Evolutionary conservation across 2,888 invertebrate species (phyloP).

Genomic region (Microplitis manilae): DNA sequence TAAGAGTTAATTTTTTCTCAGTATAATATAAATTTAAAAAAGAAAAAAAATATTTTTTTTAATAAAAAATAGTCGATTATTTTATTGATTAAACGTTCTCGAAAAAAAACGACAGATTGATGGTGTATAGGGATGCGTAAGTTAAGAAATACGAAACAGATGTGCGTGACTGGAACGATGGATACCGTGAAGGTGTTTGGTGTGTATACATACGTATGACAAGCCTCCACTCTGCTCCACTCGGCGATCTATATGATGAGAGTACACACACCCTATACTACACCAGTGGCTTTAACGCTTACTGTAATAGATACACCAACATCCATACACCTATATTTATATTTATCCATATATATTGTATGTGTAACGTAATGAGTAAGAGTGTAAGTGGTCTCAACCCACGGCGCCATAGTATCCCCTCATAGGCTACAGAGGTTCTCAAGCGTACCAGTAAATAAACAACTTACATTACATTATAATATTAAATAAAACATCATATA

Average conservation of each 20-base stretch:
- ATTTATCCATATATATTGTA: constrained; percentile 4
- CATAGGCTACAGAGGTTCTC: constrained; percentile 56
- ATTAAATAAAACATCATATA: not conserved
- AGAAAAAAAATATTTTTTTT: too few relatives aligned
- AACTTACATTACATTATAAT: not conserved
- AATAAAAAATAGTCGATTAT: too few relatives aligned
- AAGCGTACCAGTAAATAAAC: constrained; percentile 42
- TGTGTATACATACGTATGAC: constrained; percentile 28
- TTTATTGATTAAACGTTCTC: too few relatives aligned
- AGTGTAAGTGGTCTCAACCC: not conserved
- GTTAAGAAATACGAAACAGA: constrained; percentile 56
- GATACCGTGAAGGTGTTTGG: constrained; percentile 42
- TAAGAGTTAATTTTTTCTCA: too few relatives aligned
- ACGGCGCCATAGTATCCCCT: constrained; percentile 56
- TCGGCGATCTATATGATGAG: constrained; percentile 33
- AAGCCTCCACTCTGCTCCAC: not conserved
- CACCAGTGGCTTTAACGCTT: constrained; percentile 28
- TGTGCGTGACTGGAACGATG: constrained; percentile 51
- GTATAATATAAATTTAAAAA: too few relatives aligned
- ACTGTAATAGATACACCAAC: constrained; percentile 42
- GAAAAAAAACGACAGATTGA: constrained; percentile 47
- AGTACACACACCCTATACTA: constrained; percentile 14
- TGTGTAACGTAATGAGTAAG: not conserved
- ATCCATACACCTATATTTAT: constrained; percentile 52
- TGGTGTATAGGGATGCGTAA: constrained; percentile 33